Percentiles rank a stretch among this genome's conserved stretches.
Conservation (phyloP, 2,888 invertebrate species). For the Odontothrips loti region DNA sequence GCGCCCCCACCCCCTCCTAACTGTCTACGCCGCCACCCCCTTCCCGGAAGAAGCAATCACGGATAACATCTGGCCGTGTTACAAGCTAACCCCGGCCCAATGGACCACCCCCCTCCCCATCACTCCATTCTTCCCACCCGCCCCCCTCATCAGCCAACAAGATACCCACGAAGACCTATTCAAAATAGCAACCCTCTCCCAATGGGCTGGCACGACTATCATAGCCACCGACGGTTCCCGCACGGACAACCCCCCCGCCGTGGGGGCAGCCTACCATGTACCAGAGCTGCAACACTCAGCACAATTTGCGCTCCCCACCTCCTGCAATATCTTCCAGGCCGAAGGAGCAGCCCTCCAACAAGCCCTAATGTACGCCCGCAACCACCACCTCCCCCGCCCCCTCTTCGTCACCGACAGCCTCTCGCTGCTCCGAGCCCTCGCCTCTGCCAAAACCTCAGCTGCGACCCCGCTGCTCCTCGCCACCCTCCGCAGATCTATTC, state of each 20-base stretch:
- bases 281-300: background rate
- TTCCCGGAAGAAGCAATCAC: background rate
- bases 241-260: background rate
- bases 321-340: background rate
- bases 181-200: background rate
- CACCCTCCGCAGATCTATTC: background rate
- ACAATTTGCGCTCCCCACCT: background rate
- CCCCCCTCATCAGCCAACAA: background rate
- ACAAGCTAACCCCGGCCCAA: background rate
- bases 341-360: background rate
- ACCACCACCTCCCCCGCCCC: background rate
- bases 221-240: background rate
- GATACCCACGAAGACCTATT: background rate
- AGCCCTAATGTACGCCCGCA: background rate
- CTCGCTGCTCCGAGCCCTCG: background rate
- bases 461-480: background rate
- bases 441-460: background rate
- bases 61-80: background rate
- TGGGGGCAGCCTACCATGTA: background rate
- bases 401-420: background rate
- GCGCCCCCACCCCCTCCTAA: background rate
- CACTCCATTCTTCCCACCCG: background rate
- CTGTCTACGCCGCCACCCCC: background rate
- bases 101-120: background rate
- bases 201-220: background rate